Percentiles rank a stretch among this genome's conserved stretches.
Conservation (phyloP, 2,888 invertebrate genomes). For the Danaus chrysippus region DNA sequence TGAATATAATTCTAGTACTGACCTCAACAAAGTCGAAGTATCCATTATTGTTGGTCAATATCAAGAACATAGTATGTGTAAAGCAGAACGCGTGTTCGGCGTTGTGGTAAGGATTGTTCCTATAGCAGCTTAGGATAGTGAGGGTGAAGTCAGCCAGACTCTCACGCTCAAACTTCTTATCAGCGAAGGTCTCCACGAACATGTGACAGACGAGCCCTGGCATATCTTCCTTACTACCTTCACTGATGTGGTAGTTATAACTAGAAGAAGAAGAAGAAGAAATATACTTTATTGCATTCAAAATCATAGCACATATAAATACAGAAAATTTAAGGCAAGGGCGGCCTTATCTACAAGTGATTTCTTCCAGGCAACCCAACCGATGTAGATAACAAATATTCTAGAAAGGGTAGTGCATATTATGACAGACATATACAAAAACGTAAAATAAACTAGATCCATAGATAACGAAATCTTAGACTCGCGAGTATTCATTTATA, state of each 20-base stretch:
- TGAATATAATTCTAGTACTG: not conserved
- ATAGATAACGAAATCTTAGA: too few species aligned
- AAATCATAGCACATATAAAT: too few species aligned
- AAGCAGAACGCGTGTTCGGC: slow-evolving; percentile 82
- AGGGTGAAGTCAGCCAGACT: slow-evolving; percentile 70
- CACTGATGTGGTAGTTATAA: slow-evolving; percentile 77
- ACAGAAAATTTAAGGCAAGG: too few species aligned
- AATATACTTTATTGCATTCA: too few species aligned
- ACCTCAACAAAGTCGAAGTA: slow-evolving; percentile 74
- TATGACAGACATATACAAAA: too few species aligned
- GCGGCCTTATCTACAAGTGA: too few species aligned
- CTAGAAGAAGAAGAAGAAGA: too few species aligned
- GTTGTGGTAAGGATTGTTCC: slow-evolving; percentile 80
- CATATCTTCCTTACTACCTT: slow-evolving; percentile 70
- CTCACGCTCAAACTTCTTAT: slow-evolving; percentile 54
- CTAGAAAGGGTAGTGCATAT: too few species aligned
- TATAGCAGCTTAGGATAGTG: slow-evolving; percentile 67
- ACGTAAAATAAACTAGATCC: too few species aligned
- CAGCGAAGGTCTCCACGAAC: slow-evolving; percentile 69
- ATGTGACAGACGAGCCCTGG: slow-evolving; percentile 74
- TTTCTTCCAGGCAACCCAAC: too few species aligned
- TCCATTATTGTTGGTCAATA: slow-evolving; percentile 68
- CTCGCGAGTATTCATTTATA: too few species aligned
- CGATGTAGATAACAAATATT: too few species aligned
- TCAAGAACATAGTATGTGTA: slow-evolving; percentile 80